These are phyloP conservation scores for Scaptodrosophila latifasciaeformis DNA, from an alignment of 2,888 invertebrate species.

Conservation along the genomic window DNA sequence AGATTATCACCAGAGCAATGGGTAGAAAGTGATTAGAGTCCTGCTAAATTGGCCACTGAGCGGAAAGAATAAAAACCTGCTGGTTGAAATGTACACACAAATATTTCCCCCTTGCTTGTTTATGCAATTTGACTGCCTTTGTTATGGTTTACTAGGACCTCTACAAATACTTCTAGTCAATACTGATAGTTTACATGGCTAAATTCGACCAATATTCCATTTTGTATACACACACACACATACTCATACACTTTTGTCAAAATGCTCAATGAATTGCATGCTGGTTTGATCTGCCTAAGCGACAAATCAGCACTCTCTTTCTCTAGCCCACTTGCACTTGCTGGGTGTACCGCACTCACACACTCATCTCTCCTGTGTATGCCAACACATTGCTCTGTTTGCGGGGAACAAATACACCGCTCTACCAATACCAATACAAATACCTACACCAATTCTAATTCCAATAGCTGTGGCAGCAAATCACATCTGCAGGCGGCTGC, in stretches of 20 bases:
- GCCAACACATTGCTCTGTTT: conserved; percentile 37
- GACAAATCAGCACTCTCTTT: conserved; percentile 19
- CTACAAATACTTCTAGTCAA: too few relatives aligned
- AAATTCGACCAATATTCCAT: too few relatives aligned
- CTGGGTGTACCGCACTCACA: too few relatives aligned
- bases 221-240: conserved; percentile 23
- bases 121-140: too few relatives aligned
- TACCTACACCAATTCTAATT: conserved; percentile 14
- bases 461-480: conserved; percentile 16
- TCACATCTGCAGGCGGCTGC: conserved; percentile 46
- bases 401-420: conserved; percentile 57
- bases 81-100: conserved; percentile 11
- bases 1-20: conserved; percentile 45
- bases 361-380: too few relatives aligned
- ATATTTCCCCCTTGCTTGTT: too few relatives aligned
- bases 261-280: too few relatives aligned
- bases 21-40: too few relatives aligned
- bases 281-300: background rate
- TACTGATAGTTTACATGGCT: too few relatives aligned
- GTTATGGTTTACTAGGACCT: too few relatives aligned
- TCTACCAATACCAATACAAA: conserved; percentile 26
- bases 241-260: background rate
- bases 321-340: too few relatives aligned
- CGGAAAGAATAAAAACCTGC: conserved; percentile 17
- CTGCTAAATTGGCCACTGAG: background rate